Evolutionary conservation across 2,797 vertebrate species (phyloP).

Genomic region (Chelon labrosus): DNA sequence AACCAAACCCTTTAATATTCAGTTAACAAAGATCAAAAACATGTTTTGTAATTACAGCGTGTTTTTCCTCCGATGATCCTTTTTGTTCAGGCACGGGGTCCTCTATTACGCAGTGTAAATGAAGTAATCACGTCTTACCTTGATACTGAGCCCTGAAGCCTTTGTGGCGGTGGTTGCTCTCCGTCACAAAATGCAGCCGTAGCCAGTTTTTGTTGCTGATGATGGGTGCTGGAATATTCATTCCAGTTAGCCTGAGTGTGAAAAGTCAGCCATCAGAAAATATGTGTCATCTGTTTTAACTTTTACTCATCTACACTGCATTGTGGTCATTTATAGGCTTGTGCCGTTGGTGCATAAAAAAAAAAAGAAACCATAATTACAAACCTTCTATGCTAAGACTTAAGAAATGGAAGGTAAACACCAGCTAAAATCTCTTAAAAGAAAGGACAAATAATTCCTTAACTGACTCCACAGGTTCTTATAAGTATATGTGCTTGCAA

Average conservation of each 20-base stretch:
- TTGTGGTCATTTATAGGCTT: too few species aligned
- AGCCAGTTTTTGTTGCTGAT: slow-evolving; percentile 99
- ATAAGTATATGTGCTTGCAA: neutral
- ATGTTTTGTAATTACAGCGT: slow-evolving; percentile 68
- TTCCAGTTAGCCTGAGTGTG: slow-evolving; percentile 91
- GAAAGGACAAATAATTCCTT: neutral
- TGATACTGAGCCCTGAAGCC: slow-evolving; percentile 98
- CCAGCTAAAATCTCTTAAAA: too few species aligned
- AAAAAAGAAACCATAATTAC: neutral
- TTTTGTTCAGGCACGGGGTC: slow-evolving; percentile 42
- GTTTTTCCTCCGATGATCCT: slow-evolving; percentile 49
- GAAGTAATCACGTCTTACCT: slow-evolving; percentile 86
- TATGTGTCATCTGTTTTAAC: slow-evolving; percentile 20
- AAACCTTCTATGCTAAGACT: neutral
- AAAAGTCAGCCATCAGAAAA: slow-evolving; percentile 54
- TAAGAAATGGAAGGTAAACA: too few species aligned
- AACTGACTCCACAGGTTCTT: neutral
- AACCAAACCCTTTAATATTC: slow-evolving; percentile 77
- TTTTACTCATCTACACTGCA: neutral
- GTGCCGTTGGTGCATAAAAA: too few species aligned
- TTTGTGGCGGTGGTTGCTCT: slow-evolving; percentile 95
- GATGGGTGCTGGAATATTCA: slow-evolving; percentile 95
- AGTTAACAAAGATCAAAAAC: slow-evolving; percentile 78
- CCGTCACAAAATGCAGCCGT: slow-evolving; percentile 95
- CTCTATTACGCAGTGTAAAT: slow-evolving; percentile 63